phyloP scores from a whole-genome alignment of 2,113 vertebrate genomes.

The Calidris pugnax region DNA sequence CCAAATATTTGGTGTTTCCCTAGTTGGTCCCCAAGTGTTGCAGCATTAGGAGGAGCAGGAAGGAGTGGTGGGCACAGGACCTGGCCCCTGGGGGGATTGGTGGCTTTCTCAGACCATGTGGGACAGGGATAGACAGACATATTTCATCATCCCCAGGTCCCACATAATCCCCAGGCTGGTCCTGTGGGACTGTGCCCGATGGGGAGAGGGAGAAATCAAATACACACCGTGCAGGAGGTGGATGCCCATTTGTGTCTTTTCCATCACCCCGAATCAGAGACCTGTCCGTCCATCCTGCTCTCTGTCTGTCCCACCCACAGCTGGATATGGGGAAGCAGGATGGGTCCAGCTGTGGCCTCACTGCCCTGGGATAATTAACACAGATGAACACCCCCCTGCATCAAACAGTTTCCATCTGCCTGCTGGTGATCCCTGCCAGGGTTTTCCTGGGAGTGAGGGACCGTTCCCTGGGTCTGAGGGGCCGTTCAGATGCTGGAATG shows the following conservation, averaged over 20 bases:
- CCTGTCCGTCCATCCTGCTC: neutral
- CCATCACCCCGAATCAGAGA: rapidly evolving
- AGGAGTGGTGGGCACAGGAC: rapidly evolving
- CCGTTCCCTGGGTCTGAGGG: neutral
- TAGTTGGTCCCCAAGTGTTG: neutral
- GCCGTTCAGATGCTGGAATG: neutral
- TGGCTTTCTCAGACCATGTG: rapidly evolving
- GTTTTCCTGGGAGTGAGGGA: neutral
- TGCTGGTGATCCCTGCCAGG: rapidly evolving
- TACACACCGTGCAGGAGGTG: rapidly evolving
- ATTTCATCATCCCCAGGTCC: neutral
- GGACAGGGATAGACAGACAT: neutral
- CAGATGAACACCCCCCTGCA: neutral
- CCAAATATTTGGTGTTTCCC: neutral
- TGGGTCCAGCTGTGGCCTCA: neutral
- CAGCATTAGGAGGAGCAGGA: neutral
- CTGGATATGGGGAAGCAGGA: neutral
- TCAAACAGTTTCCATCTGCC: neutral
- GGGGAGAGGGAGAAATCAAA: neutral
- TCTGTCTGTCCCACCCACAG: neutral
- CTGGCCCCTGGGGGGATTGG: neutral
- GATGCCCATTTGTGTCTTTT: neutral
- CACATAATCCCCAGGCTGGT: neutral
- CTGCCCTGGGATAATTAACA: neutral
- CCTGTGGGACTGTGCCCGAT: neutral